These are phyloP conservation scores for Sinocyclocheilus grahami DNA, from an alignment of 2,113 vertebrate genomes.

Conservation along the genomic window DNA sequence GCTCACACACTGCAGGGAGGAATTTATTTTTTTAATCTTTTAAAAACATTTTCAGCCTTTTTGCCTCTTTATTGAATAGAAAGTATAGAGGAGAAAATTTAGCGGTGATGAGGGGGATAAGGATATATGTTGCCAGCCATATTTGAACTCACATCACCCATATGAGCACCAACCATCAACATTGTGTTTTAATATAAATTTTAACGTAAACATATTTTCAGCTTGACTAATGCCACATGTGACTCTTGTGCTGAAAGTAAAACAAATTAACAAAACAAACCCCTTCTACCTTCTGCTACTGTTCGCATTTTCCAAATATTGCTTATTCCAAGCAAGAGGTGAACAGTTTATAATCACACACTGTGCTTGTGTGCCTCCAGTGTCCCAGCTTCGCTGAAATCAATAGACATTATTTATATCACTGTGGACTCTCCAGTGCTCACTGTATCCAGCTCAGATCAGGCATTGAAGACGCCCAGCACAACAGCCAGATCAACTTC, in stretches of 20 bases:
- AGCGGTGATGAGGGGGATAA: neutral
- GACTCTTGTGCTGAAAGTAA: too few relatives aligned
- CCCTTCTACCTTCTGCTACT: neutral
- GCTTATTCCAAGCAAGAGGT: neutral
- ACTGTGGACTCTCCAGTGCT: conserved; percentile 62
- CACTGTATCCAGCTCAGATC: conserved; percentile 69
- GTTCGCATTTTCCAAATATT: neutral
- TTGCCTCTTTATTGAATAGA: neutral
- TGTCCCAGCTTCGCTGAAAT: conserved; percentile 56
- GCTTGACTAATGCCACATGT: too few relatives aligned
- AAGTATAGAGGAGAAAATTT: neutral
- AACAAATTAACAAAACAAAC: too few relatives aligned
- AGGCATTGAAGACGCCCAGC: conserved; percentile 65
- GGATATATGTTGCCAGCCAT: neutral
- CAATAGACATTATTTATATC: conserved; percentile 64
- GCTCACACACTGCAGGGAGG: conserved; percentile 17
- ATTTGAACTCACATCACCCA: neutral
- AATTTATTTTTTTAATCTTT: neutral
- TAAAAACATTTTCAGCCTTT: neutral
- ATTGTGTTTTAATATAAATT: too few relatives aligned
- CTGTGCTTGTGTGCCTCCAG: conserved; percentile 46
- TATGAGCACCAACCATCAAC: neutral
- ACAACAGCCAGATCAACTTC: conserved; percentile 71
- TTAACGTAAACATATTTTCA: too few relatives aligned
- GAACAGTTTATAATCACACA: conserved; percentile 23